Percentiles rank a stretch among this genome's conserved stretches.
Conservation (phyloP, 2,888 invertebrate genomes). For the Thereva unica region DNA sequence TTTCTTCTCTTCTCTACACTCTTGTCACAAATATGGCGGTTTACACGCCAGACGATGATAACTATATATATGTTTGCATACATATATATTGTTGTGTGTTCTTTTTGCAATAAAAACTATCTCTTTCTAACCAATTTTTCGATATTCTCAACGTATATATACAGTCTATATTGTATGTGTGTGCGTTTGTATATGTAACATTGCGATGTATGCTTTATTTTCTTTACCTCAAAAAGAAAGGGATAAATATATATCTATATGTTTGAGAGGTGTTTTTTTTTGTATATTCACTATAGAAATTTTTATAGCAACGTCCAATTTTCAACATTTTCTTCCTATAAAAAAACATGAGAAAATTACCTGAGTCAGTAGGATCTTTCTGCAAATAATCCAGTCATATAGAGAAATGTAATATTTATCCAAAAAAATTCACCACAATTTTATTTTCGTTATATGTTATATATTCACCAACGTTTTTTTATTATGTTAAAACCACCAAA, state of each 20-base stretch:
- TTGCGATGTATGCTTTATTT: too few species aligned
- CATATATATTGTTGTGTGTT: too few species aligned
- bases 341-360: conserved; percentile 18
- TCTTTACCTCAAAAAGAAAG: conserved; percentile 1
- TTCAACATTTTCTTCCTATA: conserved; percentile 14
- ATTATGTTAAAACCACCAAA: conserved; percentile 7
- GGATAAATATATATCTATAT: conserved; percentile 20
- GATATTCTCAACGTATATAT: too few species aligned
- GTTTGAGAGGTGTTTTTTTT: conserved; percentile 5
- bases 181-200: too few species aligned
- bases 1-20: conserved; percentile 22
- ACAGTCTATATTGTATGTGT: too few species aligned
- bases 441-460: conserved; percentile 14
- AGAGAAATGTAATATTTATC: too few species aligned
- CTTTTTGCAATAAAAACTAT: too few species aligned
- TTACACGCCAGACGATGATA: neutral
- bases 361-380: conserved; percentile 13
- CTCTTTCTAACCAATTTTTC: too few species aligned
- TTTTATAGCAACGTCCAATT: conserved; percentile 33
- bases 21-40: conserved; percentile 42
- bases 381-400: neutral
- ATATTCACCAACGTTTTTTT: conserved; percentile 3
- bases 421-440: neutral
- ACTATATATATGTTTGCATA: too few species aligned
- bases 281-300: neutral